Evolutionary conservation across 2,888 invertebrate genomes (phyloP).

Genomic region (Sphecodes monilicornis): DNA sequence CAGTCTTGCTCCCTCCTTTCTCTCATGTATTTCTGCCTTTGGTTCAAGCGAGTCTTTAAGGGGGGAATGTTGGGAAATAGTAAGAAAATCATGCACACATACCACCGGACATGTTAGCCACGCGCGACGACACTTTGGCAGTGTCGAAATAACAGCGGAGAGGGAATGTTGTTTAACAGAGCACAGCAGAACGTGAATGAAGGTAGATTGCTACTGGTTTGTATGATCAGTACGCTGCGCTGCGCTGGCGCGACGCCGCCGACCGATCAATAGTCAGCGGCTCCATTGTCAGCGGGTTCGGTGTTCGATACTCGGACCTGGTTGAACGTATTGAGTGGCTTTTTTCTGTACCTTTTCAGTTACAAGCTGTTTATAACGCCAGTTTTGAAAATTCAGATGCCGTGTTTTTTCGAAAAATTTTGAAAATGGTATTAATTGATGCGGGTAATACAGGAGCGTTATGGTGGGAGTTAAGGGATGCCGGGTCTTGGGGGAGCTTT

Average conservation of each 20-base stretch:
- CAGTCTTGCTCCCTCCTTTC: neutral
- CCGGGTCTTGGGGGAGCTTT: neutral
- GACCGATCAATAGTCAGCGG: slow-evolving; percentile 58
- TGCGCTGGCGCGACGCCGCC: slow-evolving; percentile 74
- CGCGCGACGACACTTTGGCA: slow-evolving; percentile 54
- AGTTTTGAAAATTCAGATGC: neutral
- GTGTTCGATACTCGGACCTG: slow-evolving; percentile 1
- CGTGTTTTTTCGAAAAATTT: neutral
- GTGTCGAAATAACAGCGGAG: slow-evolving; percentile 27
- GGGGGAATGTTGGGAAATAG: neutral
- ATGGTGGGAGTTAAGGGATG: too few relatives aligned
- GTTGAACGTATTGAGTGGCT: neutral
- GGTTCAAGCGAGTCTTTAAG: neutral
- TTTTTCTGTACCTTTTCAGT: neutral
- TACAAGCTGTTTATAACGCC: neutral
- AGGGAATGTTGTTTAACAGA: slow-evolving; percentile 28
- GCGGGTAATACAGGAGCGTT: too few relatives aligned
- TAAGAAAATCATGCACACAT: slow-evolving; percentile 63
- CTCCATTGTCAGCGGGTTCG: neutral
- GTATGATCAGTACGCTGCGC: slow-evolving; percentile 26
- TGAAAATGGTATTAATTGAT: too few relatives aligned
- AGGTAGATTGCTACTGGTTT: slow-evolving; percentile 60
- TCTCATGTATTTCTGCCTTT: neutral
- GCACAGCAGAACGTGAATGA: slow-evolving; percentile 44
- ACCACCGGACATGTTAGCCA: slow-evolving; percentile 79